Conservation (phyloP, 2,888 invertebrate genomes). For the Protophormia terraenovae region DNA sequence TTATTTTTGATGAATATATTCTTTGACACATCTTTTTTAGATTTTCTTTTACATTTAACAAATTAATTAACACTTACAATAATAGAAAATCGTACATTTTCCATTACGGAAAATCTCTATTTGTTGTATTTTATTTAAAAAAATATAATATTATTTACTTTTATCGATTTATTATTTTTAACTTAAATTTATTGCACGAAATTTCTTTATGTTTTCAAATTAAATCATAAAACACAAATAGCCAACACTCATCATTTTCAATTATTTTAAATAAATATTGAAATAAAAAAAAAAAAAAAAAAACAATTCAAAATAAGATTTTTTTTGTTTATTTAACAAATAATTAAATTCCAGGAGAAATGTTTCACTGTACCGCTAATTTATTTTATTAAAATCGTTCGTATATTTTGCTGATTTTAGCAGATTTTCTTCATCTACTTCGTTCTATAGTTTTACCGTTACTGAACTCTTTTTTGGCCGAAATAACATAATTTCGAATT, state of each 20-base stretch:
- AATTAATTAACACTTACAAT: constrained; percentile 77
- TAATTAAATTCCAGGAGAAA: constrained; percentile 54
- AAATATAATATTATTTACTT: background rate
- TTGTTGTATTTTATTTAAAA: background rate
- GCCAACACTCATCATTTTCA: constrained; percentile 48
- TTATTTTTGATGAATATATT: background rate
- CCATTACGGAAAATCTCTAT: constrained; percentile 72
- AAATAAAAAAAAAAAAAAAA: background rate
- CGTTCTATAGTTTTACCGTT: constrained; percentile 62
- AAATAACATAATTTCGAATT: constrained; percentile 29
- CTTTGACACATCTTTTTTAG: background rate
- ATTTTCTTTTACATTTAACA: background rate
- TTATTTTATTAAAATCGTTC: background rate
- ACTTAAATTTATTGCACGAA: constrained; percentile 7
- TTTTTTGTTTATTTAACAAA: constrained; percentile 49
- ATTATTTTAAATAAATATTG: constrained; percentile 56
- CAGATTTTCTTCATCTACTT: constrained; percentile 35
- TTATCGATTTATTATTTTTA: background rate
- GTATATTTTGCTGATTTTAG: background rate
- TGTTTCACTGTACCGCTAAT: background rate
- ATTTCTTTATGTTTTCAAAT: constrained; percentile 40
- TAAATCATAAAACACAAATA: constrained; percentile 66
- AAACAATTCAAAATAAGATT: background rate
- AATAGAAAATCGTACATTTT: constrained; percentile 81
- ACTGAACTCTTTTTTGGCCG: constrained; percentile 58